A percentile compares a stretch with the other conserved stretches of the same genome.
Evolutionary conservation across 2,113 vertebrate species (phyloP).

Genomic region (Stigmatopora argus): DNA sequence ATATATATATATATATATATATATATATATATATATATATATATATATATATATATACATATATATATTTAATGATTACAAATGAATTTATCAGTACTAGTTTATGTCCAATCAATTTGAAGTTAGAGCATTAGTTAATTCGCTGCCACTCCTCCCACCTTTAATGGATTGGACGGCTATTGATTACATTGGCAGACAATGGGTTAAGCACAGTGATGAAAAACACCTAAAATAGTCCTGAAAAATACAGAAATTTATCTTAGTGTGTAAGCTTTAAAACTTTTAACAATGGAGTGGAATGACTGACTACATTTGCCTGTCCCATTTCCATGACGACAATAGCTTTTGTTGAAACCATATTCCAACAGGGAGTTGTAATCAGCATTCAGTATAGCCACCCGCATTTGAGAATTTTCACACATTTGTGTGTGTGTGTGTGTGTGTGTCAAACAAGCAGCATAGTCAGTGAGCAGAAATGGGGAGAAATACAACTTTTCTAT

Average conservation of each 20-base stretch:
- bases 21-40: too few species aligned
- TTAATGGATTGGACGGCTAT: too few species aligned
- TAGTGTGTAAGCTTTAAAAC: slow-evolving; percentile 17
- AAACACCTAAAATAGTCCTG: slow-evolving; percentile 5
- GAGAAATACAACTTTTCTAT: slow-evolving; percentile 21
- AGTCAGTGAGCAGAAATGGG: slow-evolving; percentile 13
- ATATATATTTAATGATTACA: too few species aligned
- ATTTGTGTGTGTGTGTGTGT: slow-evolving; percentile 2
- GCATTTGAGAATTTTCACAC: slow-evolving; percentile 42
- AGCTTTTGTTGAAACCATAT: slow-evolving; percentile 48
- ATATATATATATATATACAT: too few species aligned
- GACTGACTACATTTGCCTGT: slow-evolving; percentile 27
- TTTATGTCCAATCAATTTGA: too few species aligned
- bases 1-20: too few species aligned
- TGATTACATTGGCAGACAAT: neutral
- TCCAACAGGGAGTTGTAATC: slow-evolving; percentile 42
- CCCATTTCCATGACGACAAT: slow-evolving; percentile 53
- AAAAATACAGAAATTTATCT: neutral
- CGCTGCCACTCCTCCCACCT: too few species aligned
- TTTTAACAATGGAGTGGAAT: slow-evolving; percentile 21
- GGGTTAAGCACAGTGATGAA: neutral
- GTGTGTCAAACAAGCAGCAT: slow-evolving; percentile 13
- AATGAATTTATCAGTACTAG: too few species aligned
- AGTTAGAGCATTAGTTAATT: too few species aligned
- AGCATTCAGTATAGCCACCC: slow-evolving; percentile 42